Base-by-base conservation (phyloP, 1,140 invertebrate species). In the Thaumatotibia leucotreta region DNA sequence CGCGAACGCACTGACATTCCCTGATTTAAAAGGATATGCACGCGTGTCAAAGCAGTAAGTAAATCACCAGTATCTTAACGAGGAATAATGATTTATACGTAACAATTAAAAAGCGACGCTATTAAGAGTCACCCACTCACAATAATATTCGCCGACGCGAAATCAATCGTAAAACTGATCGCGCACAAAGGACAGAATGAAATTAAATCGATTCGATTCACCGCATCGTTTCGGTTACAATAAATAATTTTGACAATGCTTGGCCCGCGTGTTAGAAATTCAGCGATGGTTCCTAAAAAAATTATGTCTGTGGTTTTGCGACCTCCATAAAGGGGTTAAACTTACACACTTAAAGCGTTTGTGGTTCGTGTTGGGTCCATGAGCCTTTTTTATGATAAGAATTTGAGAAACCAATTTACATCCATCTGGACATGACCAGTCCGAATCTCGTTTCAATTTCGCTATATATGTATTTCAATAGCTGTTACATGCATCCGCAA, bases 231-330 rank as follows among this genome's bases (percentile, higher is more conserved):
- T 72, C 68, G 66, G 72, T 68, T 62, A 68, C 69, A 77, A 80
- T 88, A 87, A 88, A 76, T 82, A 89, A 87, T 85, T 88, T 88
- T 84, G 82, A 81, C 83, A 87, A 82, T 82, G 66, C 66, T 73
- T 77, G 72, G 52, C 74, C 72, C 69, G 23, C n/a, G 52, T 68
- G 74, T 84, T 89, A 87, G 79, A 84, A 82, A 81, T 86, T 80
- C 74, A 78, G 76, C 66, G 67, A 29, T 68, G 66, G 70, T 75
- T 72, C 70, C 68, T 86, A 86, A 86, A n/a, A 87, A 86, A 80
- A 84, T 77, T 61, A 54, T 65, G 68, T 76, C 78, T 86, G 82
- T 85, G 83, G 83, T 86, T 86, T 83, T 63, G 80, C 76, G 73
- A 82, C 77, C 79, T 68, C 72, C 74, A 70, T 77, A 77, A 73